phyloP scores from a whole-genome alignment of 1,140 invertebrate genomes.

The Temnothorax nylanderi region DNA sequence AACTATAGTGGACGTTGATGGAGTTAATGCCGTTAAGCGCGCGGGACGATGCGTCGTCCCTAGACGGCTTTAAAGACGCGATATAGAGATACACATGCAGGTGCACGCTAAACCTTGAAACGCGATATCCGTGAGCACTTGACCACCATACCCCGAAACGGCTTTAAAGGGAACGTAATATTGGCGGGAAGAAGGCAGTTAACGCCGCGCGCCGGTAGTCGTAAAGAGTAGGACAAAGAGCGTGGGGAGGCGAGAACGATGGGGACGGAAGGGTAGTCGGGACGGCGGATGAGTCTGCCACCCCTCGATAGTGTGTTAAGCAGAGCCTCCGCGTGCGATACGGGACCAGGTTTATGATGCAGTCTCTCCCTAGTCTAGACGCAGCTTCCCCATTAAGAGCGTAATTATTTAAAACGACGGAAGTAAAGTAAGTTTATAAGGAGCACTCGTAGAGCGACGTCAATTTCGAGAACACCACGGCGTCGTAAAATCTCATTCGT shows the following conservation, averaged over 20 bases:
- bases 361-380: conserved; percentile 85
- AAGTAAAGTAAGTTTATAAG: conserved; percentile 60
- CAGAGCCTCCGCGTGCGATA: conserved; percentile 72
- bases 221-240: conserved; percentile 61
- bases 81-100: conserved; percentile 24
- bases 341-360: conserved; percentile 81
- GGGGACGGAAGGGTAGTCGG: background rate
- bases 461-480: conserved; percentile 31
- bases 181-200: conserved; percentile 60
- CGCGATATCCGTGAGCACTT: conserved; percentile 58
- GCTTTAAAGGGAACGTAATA: conserved; percentile 62
- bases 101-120: conserved; percentile 55
- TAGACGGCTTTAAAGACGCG: conserved; percentile 48
- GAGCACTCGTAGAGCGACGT: conserved; percentile 46
- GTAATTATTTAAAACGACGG: conserved; percentile 63
- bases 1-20: conserved; percentile 14
- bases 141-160: conserved; percentile 57
- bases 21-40: conserved; percentile 39
- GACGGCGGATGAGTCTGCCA: conserved; percentile 55
- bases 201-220: conserved; percentile 57
- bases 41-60: conserved; percentile 5
- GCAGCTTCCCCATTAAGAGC: conserved; percentile 71
- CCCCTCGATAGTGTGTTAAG: conserved; percentile 57
- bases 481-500: conserved; percentile 31
- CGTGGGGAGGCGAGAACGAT: background rate